phyloP scores from a whole-genome alignment of 2,113 vertebrate genomes.

The Cebus imitator region DNA sequence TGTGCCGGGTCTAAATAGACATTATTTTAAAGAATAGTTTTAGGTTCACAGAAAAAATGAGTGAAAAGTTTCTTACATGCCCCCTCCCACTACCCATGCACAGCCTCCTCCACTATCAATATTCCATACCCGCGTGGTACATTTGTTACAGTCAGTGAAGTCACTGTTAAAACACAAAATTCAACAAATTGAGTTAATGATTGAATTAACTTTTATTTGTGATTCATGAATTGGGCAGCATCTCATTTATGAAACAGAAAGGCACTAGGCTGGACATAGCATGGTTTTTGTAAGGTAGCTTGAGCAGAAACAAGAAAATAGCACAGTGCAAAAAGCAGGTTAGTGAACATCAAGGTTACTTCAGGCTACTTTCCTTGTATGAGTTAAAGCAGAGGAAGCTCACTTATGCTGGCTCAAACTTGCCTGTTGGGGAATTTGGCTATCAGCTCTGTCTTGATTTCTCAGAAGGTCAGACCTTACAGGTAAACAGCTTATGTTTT shows the following conservation, averaged over 20 bases:
- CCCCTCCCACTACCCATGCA: background rate
- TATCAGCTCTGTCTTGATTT: background rate
- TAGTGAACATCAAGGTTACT: background rate
- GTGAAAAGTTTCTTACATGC: background rate
- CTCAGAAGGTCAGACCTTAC: background rate
- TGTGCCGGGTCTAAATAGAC: too few relatives aligned
- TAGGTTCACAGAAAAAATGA: background rate
- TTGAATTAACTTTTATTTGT: background rate
- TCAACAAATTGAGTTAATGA: background rate
- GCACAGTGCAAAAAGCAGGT: background rate
- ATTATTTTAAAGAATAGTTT: background rate
- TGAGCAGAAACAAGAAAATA: background rate
- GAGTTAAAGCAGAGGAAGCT: background rate
- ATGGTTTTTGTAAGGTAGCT: background rate
- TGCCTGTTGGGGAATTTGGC: background rate
- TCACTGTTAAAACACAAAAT: background rate
- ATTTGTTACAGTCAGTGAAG: background rate
- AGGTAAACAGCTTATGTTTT: background rate
- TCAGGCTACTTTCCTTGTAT: background rate
- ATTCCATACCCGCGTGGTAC: background rate
- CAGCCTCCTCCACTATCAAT: background rate
- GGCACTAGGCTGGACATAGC: background rate
- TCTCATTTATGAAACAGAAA: background rate
- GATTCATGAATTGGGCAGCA: background rate
- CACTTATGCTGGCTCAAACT: background rate